Base-by-base conservation (phyloP, 2,888 invertebrate species). In the Mythimna ferrago region DNA sequence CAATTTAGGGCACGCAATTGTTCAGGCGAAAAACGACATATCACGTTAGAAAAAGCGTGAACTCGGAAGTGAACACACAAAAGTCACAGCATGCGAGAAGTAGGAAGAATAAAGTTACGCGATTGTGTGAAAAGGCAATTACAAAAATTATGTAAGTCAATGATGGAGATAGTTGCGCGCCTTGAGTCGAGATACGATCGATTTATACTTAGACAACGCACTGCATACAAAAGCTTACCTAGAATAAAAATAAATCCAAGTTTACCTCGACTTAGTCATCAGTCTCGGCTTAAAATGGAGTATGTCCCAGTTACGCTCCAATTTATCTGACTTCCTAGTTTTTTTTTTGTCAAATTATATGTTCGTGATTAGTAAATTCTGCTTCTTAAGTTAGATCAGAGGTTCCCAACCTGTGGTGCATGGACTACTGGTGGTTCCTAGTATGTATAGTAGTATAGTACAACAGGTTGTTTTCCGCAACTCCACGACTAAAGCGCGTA, bases 41-140 rank as follows among this genome's bases (percentile, higher is more conserved):
- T 32, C 14, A 53, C 3, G 51, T 19, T 78, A 73, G 76, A 73
- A 78, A 71, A 77, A 81, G 16, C 21, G 56, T 74, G 61, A 70
- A 84, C 80, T 81, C 92, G 93, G 94, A 94, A 93, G 90, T 89
- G 84, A 78, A 87, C 71, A 81, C 76, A 87, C 88, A 88, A 89
- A 89, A 87, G 76, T 70, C 78, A 72, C 84, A 85, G 84, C 88
- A 87, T 89, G 87, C 89, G 88, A 91, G 91, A 93, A 90, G 85
- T 88, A 94, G 94, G 94, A 95, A 95, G 94, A 93, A 90, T 71
- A 79, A 77, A 83, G 87, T 90, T 90, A 91, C 91, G 90, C 90
- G 91, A 87, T 89, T 92, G 91, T 95, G 93, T 92, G 94, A 93
- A 94, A 93, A 92, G 89, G 91, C 91, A 93, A 94, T 94, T 94